Percentiles rank a stretch among this genome's conserved stretches.
phyloP scores from a whole-genome alignment of 1,140 invertebrate species.

The Caenorhabditis inopinata region DNA sequence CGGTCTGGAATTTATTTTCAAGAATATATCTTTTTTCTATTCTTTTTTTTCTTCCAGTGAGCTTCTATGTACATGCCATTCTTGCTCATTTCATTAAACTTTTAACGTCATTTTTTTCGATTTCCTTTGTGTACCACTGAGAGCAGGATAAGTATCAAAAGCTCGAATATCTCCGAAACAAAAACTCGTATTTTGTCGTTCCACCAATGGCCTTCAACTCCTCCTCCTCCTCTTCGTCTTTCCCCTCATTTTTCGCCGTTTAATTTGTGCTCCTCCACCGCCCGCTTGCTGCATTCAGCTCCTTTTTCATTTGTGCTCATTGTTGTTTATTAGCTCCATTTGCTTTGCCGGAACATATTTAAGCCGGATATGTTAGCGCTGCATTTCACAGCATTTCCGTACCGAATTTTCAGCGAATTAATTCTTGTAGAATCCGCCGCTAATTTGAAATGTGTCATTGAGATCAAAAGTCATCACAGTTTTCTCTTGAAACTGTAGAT shows the following conservation, averaged over 20 bases:
- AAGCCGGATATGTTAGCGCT: too few species aligned
- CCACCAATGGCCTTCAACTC: too few species aligned
- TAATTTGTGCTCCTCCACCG: background rate
- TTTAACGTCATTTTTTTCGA: background rate
- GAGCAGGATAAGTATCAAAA: background rate
- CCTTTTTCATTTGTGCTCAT: too few species aligned
- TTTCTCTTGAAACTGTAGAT: too few species aligned
- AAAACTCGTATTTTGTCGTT: conserved; percentile 19
- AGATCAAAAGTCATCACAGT: too few species aligned
- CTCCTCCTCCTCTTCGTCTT: background rate
- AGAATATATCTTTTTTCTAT: background rate
- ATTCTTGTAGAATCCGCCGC: too few species aligned
- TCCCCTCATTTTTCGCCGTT: background rate
- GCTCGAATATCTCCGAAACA: background rate
- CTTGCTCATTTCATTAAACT: conserved; percentile 1
- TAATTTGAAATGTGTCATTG: too few species aligned
- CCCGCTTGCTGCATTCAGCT: background rate
- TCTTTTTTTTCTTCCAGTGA: too few species aligned
- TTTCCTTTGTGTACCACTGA: background rate
- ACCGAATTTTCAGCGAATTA: too few species aligned
- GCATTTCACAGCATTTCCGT: too few species aligned
- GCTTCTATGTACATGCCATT: background rate
- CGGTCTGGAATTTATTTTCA: background rate
- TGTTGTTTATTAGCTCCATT: too few species aligned
- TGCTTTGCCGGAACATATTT: too few species aligned